Conservation (phyloP, 2,113 vertebrate species). For the Elephas maximus region DNA sequence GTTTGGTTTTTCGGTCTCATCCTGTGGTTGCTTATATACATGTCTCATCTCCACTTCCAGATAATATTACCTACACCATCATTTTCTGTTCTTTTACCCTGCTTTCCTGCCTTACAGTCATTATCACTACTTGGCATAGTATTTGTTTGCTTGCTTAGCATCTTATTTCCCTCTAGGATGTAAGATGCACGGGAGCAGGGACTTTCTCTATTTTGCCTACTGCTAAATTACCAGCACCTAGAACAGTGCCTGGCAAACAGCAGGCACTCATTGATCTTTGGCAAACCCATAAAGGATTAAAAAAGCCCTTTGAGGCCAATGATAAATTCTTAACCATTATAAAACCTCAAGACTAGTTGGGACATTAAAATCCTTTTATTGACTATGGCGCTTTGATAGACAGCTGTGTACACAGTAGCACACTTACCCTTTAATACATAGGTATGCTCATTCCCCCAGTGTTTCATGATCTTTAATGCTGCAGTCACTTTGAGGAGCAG, state of each 20-base stretch:
- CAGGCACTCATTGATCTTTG: not conserved
- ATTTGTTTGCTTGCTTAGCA: not conserved
- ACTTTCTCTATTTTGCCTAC: not conserved
- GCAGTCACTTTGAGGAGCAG: not conserved
- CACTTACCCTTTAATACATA: not conserved
- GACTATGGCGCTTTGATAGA: not conserved
- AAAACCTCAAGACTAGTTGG: not conserved
- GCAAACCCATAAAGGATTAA: conserved; percentile 7
- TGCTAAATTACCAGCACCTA: not conserved
- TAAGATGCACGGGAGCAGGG: not conserved
- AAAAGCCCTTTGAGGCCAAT: not conserved
- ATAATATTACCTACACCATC: not conserved
- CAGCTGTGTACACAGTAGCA: not conserved
- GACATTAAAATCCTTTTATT: conserved; percentile 2
- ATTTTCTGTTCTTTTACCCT: not conserved
- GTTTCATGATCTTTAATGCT: no score
- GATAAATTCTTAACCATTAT: conserved; percentile 17
- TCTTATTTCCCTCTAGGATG: not conserved
- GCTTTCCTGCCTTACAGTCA: not conserved
- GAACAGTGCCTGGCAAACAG: not conserved
- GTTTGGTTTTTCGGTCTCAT: not conserved
- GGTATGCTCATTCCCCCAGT: no score
- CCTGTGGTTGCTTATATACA: not conserved
- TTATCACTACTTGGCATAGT: not conserved
- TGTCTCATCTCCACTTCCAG: not conserved